These are phyloP conservation scores for Leptopilina boulardi DNA, from an alignment of 1,140 invertebrate genomes.

Conservation along the genomic window DNA sequence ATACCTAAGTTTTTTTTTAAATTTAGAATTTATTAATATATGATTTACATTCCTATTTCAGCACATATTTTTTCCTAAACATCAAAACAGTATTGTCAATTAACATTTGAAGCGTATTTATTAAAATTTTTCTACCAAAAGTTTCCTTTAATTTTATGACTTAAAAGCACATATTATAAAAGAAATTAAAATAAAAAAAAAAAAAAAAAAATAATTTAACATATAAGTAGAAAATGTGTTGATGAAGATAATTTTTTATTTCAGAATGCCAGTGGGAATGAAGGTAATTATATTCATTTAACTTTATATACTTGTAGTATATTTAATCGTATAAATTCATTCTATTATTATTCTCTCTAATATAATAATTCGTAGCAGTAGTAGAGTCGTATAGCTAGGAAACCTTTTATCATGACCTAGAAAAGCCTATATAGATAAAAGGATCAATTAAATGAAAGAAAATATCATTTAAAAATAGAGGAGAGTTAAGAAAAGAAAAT, in stretches of 20 bases:
- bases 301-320: constrained; percentile 26
- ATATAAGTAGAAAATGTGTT: not conserved
- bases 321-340: constrained; percentile 37
- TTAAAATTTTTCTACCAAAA: not conserved
- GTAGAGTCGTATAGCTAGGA: constrained; percentile 5
- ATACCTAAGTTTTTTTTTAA: too few relatives aligned
- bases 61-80: too few relatives aligned
- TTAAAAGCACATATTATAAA: too few relatives aligned
- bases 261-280: constrained; percentile 58
- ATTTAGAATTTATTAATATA: too few relatives aligned
- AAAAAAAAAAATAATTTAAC: too few relatives aligned
- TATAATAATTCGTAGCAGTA: constrained; percentile 44
- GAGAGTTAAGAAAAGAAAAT: not conserved
- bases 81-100: too few relatives aligned
- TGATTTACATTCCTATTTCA: too few relatives aligned
- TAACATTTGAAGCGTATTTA: too few relatives aligned
- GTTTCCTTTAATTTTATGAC: too few relatives aligned
- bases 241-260: constrained; percentile 48
- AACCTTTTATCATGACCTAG: not conserved
- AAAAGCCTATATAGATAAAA: not conserved
- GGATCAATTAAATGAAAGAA: not conserved
- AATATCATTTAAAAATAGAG: not conserved
- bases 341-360: not conserved
- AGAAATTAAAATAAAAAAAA: too few relatives aligned
- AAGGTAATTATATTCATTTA: constrained; percentile 60